Conservation (phyloP, 2,888 invertebrate genomes). For the Plebejus argus region DNA sequence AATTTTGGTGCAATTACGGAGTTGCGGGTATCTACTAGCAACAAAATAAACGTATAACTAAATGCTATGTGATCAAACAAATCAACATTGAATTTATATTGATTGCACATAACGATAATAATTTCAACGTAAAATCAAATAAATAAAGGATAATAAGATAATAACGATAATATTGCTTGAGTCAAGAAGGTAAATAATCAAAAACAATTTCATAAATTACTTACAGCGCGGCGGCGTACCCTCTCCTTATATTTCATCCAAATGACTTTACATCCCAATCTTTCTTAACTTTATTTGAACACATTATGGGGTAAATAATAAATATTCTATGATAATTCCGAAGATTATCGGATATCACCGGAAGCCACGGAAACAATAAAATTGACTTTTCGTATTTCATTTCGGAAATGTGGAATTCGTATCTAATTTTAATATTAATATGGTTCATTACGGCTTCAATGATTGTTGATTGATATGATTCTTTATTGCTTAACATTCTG, state of each 20-base stretch:
- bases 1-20: too few species aligned
- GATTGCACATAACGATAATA: neutral
- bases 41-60: too few species aligned
- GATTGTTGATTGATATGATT: too few species aligned
- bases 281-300: slow-evolving; percentile 42
- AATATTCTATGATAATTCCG: slow-evolving; percentile 36
- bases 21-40: too few species aligned
- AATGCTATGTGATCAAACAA: neutral
- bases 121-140: neutral
- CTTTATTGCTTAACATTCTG: too few species aligned
- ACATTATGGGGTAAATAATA: slow-evolving; percentile 44
- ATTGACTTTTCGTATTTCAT: slow-evolving; percentile 29
- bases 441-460: neutral
- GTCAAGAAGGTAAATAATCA: neutral
- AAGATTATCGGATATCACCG: slow-evolving; percentile 31
- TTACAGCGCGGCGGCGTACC: neutral
- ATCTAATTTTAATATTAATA: too few species aligned
- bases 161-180: neutral
- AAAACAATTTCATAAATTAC: slow-evolving; percentile 28
- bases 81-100: neutral
- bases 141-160: slow-evolving; percentile 5
- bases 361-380: slow-evolving; percentile 41
- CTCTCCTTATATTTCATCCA: slow-evolving; percentile 57
- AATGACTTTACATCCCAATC: slow-evolving; percentile 57
- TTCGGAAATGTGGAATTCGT: neutral